Evolutionary conservation across 1,140 invertebrate genomes (phyloP).

Genomic region (Cydia pomonella): DNA sequence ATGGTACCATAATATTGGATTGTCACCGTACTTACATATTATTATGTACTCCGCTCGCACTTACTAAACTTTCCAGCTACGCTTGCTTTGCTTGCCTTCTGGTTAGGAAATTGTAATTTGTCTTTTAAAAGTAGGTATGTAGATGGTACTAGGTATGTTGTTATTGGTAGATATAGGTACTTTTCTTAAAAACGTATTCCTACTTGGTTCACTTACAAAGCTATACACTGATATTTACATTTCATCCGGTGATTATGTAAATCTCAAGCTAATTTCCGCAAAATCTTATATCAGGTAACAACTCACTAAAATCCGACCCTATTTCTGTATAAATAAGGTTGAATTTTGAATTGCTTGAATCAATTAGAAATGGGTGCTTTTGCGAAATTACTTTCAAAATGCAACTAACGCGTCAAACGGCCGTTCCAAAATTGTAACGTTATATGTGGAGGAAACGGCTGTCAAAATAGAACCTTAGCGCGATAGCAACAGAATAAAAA

Average conservation of each 20-base stretch:
- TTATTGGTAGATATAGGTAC: neutral
- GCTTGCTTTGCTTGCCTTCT: too few species aligned
- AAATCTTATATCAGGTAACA: constrained; percentile 1
- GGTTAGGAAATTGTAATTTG: too few species aligned
- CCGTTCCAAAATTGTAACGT: neutral
- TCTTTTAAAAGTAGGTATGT: neutral
- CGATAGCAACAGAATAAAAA: neutral
- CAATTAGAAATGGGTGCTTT: constrained; percentile 3
- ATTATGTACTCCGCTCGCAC: too few species aligned
- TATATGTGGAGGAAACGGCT: neutral
- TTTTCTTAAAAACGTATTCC: neutral
- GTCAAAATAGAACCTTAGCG: neutral
- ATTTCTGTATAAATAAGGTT: neutral
- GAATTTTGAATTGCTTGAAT: neutral
- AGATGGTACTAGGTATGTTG: neutral
- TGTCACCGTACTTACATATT: too few species aligned
- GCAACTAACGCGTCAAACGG: constrained; percentile 12
- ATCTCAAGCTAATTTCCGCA: neutral
- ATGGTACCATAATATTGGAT: too few species aligned
- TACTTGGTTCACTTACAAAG: neutral
- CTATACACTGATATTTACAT: neutral
- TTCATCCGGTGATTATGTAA: neutral
- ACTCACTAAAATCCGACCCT: neutral
- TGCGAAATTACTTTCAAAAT: constrained; percentile 8
- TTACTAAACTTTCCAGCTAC: too few species aligned